Evolutionary conservation across 2,888 invertebrate genomes (phyloP), one percentile per base, ranked within the genome.

Genomic region (Allygus modestus): DNA sequence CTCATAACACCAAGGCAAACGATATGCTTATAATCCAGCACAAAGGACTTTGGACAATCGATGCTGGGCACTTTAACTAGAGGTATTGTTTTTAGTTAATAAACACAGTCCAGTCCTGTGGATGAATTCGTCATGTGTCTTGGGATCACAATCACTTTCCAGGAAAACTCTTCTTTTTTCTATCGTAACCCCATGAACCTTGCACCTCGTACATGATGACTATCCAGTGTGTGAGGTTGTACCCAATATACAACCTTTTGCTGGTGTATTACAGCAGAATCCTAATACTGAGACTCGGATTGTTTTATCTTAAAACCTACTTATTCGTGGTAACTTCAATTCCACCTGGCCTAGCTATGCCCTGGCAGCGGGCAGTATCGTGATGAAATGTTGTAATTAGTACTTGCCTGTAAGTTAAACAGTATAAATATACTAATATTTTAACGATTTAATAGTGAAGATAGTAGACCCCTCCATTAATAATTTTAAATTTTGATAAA

Each of bases 251-350:
- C 84, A 86, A 20, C 79, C 43, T 69, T 85, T 86, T 0, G 86
- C 86, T 0, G 86, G 84, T n/a, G 81, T 83, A 83, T 86, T 86
- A 37, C 83, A 84, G 23, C 83, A 81, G 61, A 86, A 81, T 31
- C 83, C 85, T 51, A 37, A 37, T 5, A 82, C 71, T 65, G 11
- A 7, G 4, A 23, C 23, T n/a, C 15, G 23, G 69, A 23, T 23
- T 79, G 1, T 23, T 61, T 69, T 79, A 26, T 54, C 41, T 65
- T 15, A 0, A 31, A 15, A 23, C 2, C 2, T 7, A 65, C 1
- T 28, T 28, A 31, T 26, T 65, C n/a, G 9, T 1, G 17, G 46
- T 15, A 15, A 46, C 46, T 1, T 65, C 65, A 15, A 31, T 31
- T 4, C n/a, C n/a, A n/a, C n/a, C n/a, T n/a, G n/a, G n/a, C n/a